These are phyloP conservation scores for Dysmachus trigonus DNA, from an alignment of 2,888 invertebrate species.

Conservation along the genomic window DNA sequence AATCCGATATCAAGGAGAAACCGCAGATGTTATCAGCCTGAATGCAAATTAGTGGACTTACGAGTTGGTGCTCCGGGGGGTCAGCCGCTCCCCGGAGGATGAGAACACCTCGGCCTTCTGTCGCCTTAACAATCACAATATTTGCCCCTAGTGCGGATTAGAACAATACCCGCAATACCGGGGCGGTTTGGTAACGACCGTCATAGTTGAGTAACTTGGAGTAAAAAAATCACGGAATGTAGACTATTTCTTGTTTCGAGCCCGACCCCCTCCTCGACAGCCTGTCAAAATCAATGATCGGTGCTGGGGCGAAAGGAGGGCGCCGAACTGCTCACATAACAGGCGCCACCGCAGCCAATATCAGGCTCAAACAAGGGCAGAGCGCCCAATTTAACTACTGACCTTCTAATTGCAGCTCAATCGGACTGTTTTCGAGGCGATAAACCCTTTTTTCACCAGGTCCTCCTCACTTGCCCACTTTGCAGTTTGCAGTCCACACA, in stretches of 20 bases:
- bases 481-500: slow-evolving; percentile 22
- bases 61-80: neutral
- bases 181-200: neutral
- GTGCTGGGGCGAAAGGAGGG: neutral
- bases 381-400: neutral
- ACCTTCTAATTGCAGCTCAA: neutral
- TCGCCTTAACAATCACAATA: neutral
- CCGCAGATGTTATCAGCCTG: neutral
- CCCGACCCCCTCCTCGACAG: neutral
- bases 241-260: neutral
- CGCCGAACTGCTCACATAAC: neutral
- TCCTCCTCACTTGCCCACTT: neutral
- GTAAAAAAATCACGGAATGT: neutral
- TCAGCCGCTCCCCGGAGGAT: neutral
- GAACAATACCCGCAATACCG: neutral
- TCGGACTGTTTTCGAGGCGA: neutral
- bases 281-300: slow-evolving; percentile 38
- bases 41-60: slow-evolving; percentile 1
- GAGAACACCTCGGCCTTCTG: neutral
- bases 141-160: neutral
- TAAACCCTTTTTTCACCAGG: neutral
- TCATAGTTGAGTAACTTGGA: neutral
- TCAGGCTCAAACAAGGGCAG: neutral
- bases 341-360: neutral
- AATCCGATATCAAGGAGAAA: slow-evolving; percentile 1